phyloP scores from a whole-genome alignment of 2,888 invertebrate species.

The Xestia ashworthii region DNA sequence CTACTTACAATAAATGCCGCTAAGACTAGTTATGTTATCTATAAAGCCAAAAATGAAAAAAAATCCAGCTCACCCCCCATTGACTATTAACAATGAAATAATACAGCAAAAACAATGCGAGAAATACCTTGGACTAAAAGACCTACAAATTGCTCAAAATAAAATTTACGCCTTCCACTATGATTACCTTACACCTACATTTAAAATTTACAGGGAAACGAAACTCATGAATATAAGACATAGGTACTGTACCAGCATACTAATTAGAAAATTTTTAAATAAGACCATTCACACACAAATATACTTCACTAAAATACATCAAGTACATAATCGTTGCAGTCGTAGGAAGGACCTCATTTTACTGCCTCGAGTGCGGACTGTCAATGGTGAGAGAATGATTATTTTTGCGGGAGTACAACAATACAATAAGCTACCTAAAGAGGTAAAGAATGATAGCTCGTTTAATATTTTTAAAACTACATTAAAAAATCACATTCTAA shows the following conservation, averaged over 20 bases:
- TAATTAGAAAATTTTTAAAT: not conserved
- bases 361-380: not conserved
- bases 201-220: not conserved
- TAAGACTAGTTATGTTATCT: too few relatives aligned
- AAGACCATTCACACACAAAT: not conserved
- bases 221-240: not conserved
- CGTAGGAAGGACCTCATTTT: not conserved
- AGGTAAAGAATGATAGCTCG: not conserved
- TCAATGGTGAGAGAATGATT: not conserved
- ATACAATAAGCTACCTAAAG: not conserved
- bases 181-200: not conserved
- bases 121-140: too few relatives aligned
- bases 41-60: too few relatives aligned
- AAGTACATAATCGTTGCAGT: not conserved
- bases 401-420: not conserved
- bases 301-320: constrained; percentile 1
- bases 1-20: too few relatives aligned
- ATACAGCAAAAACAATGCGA: too few relatives aligned
- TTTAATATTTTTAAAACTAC: not conserved
- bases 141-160: too few relatives aligned
- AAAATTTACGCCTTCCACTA: too few relatives aligned
- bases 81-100: too few relatives aligned
- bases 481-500: not conserved
- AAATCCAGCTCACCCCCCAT: too few relatives aligned
- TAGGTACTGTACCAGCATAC: not conserved